These are phyloP conservation scores for Labrus mixtus DNA, from an alignment of 2,113 vertebrate genomes.

Conservation along the genomic window DNA sequence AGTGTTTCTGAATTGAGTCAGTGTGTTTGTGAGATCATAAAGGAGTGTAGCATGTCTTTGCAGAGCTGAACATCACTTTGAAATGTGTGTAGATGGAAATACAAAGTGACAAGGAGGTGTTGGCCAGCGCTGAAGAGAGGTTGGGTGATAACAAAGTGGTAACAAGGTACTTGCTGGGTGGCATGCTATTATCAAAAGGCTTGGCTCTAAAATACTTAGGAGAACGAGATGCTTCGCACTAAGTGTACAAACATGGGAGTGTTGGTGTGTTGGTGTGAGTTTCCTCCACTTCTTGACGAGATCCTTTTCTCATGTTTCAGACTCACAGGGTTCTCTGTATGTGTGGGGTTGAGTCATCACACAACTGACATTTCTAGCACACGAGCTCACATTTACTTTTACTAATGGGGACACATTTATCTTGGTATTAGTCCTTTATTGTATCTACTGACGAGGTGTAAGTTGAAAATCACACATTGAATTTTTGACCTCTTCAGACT, in stretches of 20 bases:
- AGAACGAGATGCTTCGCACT: slow-evolving; percentile 16
- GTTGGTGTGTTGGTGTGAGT: slow-evolving; percentile 50
- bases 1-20: slow-evolving; percentile 38
- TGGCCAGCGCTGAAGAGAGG: not conserved
- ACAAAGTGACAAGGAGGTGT: not conserved
- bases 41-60: not conserved
- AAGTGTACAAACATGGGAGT: slow-evolving; percentile 30
- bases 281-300: slow-evolving; percentile 46
- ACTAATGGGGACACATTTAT: slow-evolving; percentile 2
- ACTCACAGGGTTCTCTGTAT: slow-evolving; percentile 17
- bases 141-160: slow-evolving; percentile 47
- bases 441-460: no score
- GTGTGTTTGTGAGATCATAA: slow-evolving; percentile 21
- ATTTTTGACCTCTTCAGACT: no score
- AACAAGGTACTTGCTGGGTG: slow-evolving; percentile 46
- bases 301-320: slow-evolving; percentile 37
- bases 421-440: not conserved
- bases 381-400: slow-evolving; percentile 8
- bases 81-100: not conserved
- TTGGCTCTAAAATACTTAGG: slow-evolving; percentile 32
- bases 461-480: no score
- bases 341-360: slow-evolving; percentile 40
- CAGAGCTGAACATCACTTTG: not conserved
- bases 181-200: slow-evolving; percentile 10
- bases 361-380: slow-evolving; percentile 14